Evolutionary conservation across 2,888 invertebrate genomes (phyloP), one percentile per base, ranked within the genome.

Genomic region (Agonopterix alstromeriana): DNA sequence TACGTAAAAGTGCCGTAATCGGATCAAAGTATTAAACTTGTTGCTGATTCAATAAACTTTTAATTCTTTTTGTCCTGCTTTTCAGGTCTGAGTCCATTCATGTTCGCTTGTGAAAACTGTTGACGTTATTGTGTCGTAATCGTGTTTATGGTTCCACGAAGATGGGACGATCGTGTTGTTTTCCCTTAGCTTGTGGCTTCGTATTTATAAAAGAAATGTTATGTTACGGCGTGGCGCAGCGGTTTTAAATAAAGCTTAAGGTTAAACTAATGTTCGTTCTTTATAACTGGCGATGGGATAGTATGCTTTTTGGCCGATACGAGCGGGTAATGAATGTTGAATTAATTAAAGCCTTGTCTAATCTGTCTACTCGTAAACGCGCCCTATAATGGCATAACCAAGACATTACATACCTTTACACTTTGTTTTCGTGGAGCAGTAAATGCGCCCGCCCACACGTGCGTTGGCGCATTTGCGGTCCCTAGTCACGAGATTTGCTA

Each of bases 391-490:
- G 42, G 42, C 11, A 8, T 5, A 42, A 42, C 7, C 9, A 11
- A 8, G 4, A 42, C 12, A 12, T 42, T 11, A 53, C 49, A 36
- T 51, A 27, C 3, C 27, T 27, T 27, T 27, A 51, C 52, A 51
- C 56, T 53, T 53, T 56, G 57, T 60, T 60, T 59, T 55, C 53
- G 52, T 50, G 41, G 54, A 53, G 48, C 45, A 51, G 46, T 52
- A 51, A 47, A 52, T 55, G 55, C 45, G 54, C 50, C 57, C 55
- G 48, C 57, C 57, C 56, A 57, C 56, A 36, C 45, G 17, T 43
- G 47, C 48, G 46, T 41, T 43, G 42, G 12, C 50, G 52, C 54
- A 49, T 47, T 49, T 49, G 45, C 45, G 36, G 47, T 43, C 11
- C 49, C 9, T 42, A 47, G 49, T 53, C 51, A 49, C 51, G 49